Conservation (phyloP, 2,888 invertebrate species). For the Trichogramma evanescens region DNA sequence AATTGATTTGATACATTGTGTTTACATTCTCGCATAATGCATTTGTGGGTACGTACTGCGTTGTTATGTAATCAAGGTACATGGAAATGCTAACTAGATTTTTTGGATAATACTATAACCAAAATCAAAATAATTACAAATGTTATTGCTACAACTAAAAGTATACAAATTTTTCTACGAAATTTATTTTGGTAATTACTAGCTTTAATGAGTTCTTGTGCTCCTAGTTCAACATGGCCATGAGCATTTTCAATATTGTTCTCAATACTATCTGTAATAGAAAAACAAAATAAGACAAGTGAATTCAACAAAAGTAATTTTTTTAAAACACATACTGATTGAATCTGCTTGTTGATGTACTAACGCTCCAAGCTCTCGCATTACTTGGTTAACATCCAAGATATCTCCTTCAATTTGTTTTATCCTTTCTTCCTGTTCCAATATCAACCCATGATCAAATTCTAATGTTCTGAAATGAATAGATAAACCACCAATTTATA, state of each 20-base stretch:
- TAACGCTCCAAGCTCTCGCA: conserved; percentile 66
- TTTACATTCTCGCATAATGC: too few species aligned
- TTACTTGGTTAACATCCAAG: conserved; percentile 76
- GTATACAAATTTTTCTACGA: conserved; percentile 66
- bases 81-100: conserved; percentile 43
- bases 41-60: too few species aligned
- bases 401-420: conserved; percentile 75
- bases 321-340: conserved; percentile 57
- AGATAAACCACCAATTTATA: neutral
- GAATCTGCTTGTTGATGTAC: conserved; percentile 66
- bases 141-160: conserved; percentile 61
- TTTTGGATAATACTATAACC: conserved; percentile 53
- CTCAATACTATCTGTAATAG: conserved; percentile 70
- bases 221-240: conserved; percentile 71
- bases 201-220: conserved; percentile 73
- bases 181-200: conserved; percentile 70
- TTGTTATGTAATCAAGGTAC: conserved; percentile 2
- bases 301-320: conserved; percentile 1
- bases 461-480: conserved; percentile 53
- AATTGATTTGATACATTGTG: too few species aligned
- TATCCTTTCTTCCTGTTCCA: conserved; percentile 75
- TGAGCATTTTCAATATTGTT: conserved; percentile 70
- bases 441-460: conserved; percentile 71
- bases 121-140: conserved; percentile 63
- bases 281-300: conserved; percentile 9